Evolutionary conservation across 2,888 invertebrate species (phyloP).

Genomic region (Papilio protenor): DNA sequence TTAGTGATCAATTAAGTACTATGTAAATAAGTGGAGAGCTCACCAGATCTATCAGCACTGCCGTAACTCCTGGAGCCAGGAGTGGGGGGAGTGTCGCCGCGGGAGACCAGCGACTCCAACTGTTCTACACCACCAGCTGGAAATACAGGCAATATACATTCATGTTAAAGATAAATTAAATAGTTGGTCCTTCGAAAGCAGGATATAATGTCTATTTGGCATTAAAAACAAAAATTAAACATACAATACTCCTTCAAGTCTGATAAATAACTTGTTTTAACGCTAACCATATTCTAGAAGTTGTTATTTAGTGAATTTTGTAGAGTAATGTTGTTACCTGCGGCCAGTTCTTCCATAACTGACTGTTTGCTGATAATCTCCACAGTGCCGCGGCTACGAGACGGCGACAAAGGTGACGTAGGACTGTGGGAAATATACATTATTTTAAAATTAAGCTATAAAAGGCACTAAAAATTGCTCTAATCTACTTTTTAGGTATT

Average conservation of each 20-base stretch:
- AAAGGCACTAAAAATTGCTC: not conserved
- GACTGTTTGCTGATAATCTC: constrained; percentile 79
- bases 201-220: not conserved
- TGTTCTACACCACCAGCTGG: constrained; percentile 74
- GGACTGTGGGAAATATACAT: constrained; percentile 56
- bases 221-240: not conserved
- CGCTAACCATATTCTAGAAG: not conserved
- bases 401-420: constrained; percentile 70
- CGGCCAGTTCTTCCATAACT: constrained; percentile 77
- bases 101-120: constrained; percentile 62
- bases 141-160: constrained; percentile 16
- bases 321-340: constrained; percentile 57
- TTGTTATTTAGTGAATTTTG: not conserved
- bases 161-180: not conserved
- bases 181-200: not conserved
- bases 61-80: constrained; percentile 65
- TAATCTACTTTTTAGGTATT: not conserved
- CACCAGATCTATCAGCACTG: constrained; percentile 72
- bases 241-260: not conserved
- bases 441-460: not conserved
- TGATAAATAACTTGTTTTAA: not conserved
- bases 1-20: not conserved
- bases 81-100: constrained; percentile 67
- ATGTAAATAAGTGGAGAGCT: constrained; percentile 54
- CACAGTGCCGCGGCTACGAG: constrained; percentile 63